These are phyloP conservation scores for Chaetodon trifascialis DNA, from an alignment of 2,113 vertebrate genomes.

Conservation along the genomic window DNA sequence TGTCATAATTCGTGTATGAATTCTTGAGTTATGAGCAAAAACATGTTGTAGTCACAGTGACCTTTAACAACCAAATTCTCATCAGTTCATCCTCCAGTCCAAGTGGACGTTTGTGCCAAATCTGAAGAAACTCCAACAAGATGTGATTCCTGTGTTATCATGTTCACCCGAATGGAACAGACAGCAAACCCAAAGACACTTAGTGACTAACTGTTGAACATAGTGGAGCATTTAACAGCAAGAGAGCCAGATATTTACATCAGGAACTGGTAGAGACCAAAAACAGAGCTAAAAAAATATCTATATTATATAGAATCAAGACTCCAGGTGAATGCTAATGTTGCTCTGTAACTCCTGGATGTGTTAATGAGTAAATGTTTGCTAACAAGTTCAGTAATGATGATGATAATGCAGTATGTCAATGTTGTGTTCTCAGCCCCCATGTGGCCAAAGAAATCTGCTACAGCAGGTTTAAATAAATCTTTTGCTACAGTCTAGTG, in stretches of 20 bases:
- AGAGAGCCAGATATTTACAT: not conserved
- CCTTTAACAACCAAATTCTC: no score
- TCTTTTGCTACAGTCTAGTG: not conserved
- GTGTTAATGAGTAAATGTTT: not conserved
- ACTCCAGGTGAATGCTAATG: not conserved
- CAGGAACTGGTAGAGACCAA: not conserved
- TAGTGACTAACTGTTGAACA: not conserved
- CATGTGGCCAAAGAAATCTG: not conserved
- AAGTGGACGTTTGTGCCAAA: no score
- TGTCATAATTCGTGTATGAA: no score
- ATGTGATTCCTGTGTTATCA: no score
- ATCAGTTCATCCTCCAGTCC: no score
- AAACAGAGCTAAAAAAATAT: not conserved
- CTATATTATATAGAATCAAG: not conserved
- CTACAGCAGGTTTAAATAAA: not conserved
- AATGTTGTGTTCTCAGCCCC: not conserved
- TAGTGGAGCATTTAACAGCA: not conserved
- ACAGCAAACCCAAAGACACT: slow-evolving; percentile 7
- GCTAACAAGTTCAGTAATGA: not conserved
- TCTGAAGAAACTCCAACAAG: no score
- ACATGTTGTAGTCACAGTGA: no score
- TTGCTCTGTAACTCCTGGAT: not conserved
- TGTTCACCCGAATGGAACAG: no score
- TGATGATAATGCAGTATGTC: not conserved
- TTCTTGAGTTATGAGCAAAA: no score